A percentile compares a stretch with the other conserved stretches of the same genome.
These are phyloP conservation scores for Bombus affinis DNA, from an alignment of 1,140 invertebrate genomes.

Conservation along the genomic window DNA sequence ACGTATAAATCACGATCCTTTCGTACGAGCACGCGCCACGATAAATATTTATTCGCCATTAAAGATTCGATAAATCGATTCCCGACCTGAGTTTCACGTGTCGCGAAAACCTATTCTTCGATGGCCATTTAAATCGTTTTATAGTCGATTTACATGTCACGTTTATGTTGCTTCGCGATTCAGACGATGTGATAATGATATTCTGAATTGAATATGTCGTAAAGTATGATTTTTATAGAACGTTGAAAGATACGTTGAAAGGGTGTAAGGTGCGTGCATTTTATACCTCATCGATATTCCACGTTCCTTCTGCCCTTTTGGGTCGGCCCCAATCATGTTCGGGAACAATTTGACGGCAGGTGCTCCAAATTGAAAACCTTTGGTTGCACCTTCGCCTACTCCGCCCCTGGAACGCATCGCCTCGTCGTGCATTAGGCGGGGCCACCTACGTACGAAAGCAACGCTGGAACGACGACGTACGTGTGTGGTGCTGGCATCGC, in stretches of 20 bases:
- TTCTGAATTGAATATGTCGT: background rate
- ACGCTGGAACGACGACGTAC: slow-evolving; percentile 7
- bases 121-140: background rate
- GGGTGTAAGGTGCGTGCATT: slow-evolving; percentile 31
- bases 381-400: slow-evolving; percentile 62
- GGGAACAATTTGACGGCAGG: slow-evolving; percentile 68
- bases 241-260: background rate
- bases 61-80: slow-evolving; percentile 26
- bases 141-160: background rate
- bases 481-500: slow-evolving; percentile 13
- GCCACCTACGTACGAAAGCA: slow-evolving; percentile 51
- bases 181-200: background rate
- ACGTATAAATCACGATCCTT: slow-evolving; percentile 12
- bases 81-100: background rate
- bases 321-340: slow-evolving; percentile 56
- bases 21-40: slow-evolving; percentile 32
- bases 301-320: slow-evolving; percentile 9
- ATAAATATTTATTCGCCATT: slow-evolving; percentile 12
- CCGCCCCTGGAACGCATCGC: slow-evolving; percentile 56
- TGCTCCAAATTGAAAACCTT: slow-evolving; percentile 71
- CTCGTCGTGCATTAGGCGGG: slow-evolving; percentile 46
- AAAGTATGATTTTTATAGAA: slow-evolving; percentile 5
- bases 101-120: too few relatives aligned
- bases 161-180: background rate
- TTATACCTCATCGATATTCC: slow-evolving; percentile 23